Evolutionary conservation across 2,888 invertebrate genomes (phyloP).

Genomic region (Acleris holmiana): DNA sequence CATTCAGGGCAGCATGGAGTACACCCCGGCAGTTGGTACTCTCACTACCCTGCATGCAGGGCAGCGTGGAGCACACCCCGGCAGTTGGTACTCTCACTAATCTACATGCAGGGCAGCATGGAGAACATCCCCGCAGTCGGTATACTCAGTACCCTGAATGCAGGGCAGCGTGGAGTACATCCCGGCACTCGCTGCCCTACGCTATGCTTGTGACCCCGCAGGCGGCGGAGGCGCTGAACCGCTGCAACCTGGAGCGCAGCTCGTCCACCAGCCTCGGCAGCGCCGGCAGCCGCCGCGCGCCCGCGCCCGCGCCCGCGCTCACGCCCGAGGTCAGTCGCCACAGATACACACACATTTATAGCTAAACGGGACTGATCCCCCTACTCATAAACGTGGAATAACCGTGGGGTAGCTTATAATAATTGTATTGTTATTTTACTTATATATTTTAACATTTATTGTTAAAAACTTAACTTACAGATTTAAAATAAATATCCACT

Average conservation of each 20-base stretch:
- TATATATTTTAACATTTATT: too few relatives aligned
- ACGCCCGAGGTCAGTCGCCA: conserved; percentile 80
- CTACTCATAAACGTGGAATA: too few relatives aligned
- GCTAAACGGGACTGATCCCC: too few relatives aligned
- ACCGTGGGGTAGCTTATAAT: too few relatives aligned
- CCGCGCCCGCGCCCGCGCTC: conserved; percentile 57
- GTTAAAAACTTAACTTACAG: too few relatives aligned
- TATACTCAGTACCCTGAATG: background rate
- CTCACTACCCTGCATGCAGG: background rate
- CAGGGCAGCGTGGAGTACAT: too few relatives aligned
- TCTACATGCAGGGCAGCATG: conserved; percentile 84
- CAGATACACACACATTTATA: background rate
- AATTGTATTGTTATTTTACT: too few relatives aligned
- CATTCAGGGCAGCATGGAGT: conserved; percentile 89
- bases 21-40: conserved; percentile 85
- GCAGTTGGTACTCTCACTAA: conserved; percentile 38
- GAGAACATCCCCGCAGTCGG: conserved; percentile 89
- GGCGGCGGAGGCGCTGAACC: conserved; percentile 88
- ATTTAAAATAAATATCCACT: too few relatives aligned
- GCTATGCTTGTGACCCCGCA: too few relatives aligned
- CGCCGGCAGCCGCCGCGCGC: conserved; percentile 68
- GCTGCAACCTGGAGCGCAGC: conserved; percentile 82
- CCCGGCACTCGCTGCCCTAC: too few relatives aligned
- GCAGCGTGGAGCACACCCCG: conserved; percentile 41
- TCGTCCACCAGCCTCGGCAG: conserved; percentile 77